These are phyloP conservation scores for Limnodromus scolopaceus DNA, from an alignment of 2,797 vertebrate genomes.

Conservation along the genomic window DNA sequence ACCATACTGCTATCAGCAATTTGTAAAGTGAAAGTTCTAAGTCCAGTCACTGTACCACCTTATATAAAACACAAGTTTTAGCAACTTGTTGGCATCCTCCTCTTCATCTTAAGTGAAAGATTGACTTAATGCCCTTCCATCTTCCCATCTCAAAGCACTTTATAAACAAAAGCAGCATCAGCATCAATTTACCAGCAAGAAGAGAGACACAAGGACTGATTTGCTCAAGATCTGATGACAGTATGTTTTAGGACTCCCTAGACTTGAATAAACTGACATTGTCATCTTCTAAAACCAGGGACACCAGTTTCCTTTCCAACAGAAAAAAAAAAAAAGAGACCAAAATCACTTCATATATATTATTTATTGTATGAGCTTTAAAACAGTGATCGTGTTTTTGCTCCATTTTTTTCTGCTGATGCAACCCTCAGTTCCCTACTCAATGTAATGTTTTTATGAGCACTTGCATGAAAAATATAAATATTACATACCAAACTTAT, in stretches of 20 bases:
- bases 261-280: not conserved
- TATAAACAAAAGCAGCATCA: not conserved
- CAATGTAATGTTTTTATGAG: not conserved
- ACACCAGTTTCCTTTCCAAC: not conserved
- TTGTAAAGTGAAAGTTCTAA: not conserved
- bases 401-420: not conserved
- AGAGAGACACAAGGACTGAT: not conserved
- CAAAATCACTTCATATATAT: not conserved
- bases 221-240: not conserved
- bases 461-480: not conserved
- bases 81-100: not conserved
- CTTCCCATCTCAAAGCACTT: not conserved
- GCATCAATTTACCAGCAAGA: not conserved
- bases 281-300: not conserved
- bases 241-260: not conserved
- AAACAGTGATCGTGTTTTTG: fast-evolving
- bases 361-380: not conserved
- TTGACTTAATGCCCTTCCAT: not conserved
- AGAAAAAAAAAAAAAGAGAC: not conserved
- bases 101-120: not conserved
- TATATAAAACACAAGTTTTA: not conserved
- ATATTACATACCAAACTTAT: not conserved
- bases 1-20: fast-evolving
- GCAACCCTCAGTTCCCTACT: not conserved
- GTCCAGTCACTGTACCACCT: not conserved